phyloP scores from a whole-genome alignment of 92 coral and sea anemone genomes.

The Epizoanthus illoricatus region DNA sequence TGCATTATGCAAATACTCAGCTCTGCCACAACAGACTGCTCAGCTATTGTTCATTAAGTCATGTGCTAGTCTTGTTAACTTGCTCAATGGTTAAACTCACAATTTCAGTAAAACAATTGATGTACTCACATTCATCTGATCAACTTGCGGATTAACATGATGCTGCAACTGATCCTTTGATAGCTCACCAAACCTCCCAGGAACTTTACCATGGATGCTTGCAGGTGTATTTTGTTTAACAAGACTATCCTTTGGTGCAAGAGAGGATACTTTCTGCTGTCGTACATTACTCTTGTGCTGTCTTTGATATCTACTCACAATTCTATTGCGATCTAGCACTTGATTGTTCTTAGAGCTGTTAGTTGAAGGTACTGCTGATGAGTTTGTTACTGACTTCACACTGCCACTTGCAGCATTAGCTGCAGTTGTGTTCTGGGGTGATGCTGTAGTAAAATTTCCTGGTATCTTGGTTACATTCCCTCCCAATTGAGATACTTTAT shows the following conservation, averaged over 20 bases:
- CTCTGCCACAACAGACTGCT: too few species aligned
- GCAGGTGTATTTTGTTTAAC: too few species aligned
- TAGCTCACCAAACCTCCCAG: neutral
- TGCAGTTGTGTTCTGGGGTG: neutral
- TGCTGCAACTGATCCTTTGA: neutral
- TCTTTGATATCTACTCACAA: too few species aligned
- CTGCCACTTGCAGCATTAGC: neutral
- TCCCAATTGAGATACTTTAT: neutral
- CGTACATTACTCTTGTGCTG: too few species aligned
- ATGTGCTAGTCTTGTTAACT: too few species aligned
- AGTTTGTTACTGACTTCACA: neutral
- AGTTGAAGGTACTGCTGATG: neutral
- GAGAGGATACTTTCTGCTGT: too few species aligned
- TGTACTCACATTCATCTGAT: conserved; percentile 1
- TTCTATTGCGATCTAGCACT: neutral
- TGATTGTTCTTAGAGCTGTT: neutral
- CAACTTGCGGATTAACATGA: neutral
- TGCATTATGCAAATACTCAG: too few species aligned
- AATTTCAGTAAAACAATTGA: too few species aligned
- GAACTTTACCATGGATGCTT: neutral
- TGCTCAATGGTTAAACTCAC: too few species aligned
- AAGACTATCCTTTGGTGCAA: neutral
- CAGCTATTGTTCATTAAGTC: too few species aligned
- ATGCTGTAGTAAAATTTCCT: neutral
- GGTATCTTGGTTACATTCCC: neutral